These are phyloP conservation scores for Tragelaphus imberbis DNA, from an alignment of 2,113 vertebrate genomes.

Conservation along the genomic window DNA sequence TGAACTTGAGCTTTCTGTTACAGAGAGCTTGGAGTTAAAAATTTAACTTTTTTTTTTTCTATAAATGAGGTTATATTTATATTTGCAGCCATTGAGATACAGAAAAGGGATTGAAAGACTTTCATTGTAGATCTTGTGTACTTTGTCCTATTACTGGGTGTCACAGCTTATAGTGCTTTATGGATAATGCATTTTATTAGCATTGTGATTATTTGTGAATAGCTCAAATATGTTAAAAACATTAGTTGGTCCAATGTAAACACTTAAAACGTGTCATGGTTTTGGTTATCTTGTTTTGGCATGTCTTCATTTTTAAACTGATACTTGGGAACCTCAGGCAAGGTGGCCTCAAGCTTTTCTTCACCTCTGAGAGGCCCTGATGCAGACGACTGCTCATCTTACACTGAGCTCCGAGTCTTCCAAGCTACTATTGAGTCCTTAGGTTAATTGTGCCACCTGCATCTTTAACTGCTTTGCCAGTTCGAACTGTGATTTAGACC, in stretches of 20 bases:
- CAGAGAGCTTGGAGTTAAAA: neutral
- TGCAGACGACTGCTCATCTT: accelerated
- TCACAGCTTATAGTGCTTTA: neutral
- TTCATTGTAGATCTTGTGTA: neutral
- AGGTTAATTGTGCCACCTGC: neutral
- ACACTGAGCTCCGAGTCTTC: neutral
- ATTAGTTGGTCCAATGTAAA: neutral
- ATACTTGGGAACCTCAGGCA: neutral
- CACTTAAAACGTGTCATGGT: neutral
- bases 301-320: neutral
- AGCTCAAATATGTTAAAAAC: neutral
- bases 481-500: neutral
- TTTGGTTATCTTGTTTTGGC: neutral
- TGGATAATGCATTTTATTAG: neutral
- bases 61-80: neutral
- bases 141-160: neutral
- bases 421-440: neutral
- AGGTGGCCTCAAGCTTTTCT: neutral
- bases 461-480: neutral
- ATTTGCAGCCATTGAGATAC: neutral
- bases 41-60: neutral
- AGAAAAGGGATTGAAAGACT: neutral
- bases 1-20: neutral
- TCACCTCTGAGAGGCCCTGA: neutral
- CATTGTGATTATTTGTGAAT: neutral